Percentiles rank a stretch among this genome's conserved stretches.
Conservation (phyloP, 2,113 vertebrate genomes). For the Phyllopteryx taeniolatus region DNA sequence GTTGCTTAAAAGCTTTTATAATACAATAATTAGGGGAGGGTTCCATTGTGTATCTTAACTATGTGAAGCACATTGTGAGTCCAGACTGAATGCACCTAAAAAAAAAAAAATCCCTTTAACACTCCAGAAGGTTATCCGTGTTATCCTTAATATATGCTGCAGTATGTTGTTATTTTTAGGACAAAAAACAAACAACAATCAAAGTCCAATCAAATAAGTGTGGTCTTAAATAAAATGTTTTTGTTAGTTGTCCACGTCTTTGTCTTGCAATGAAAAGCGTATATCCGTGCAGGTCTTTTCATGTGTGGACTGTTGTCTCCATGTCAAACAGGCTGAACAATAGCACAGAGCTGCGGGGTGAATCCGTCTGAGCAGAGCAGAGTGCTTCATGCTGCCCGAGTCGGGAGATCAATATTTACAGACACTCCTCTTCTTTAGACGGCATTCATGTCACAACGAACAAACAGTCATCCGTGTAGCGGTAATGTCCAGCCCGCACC, state of each 20-base stretch:
- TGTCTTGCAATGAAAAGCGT: constrained; percentile 22
- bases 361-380: constrained; percentile 40
- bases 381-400: constrained; percentile 53
- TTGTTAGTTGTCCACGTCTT: background rate
- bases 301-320: constrained; percentile 46
- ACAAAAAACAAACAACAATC: no score
- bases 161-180: background rate
- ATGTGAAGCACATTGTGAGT: no score
- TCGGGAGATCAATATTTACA: constrained; percentile 71
- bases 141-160: background rate
- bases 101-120: no score
- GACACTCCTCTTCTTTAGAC: constrained; percentile 64
- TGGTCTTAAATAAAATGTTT: background rate
- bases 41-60: no score
- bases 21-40: no score
- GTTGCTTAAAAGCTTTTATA: no score
- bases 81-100: no score
- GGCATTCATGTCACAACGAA: constrained; percentile 64
- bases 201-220: background rate
- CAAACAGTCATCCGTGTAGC: constrained; percentile 53
- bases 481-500: constrained; percentile 55
- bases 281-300: constrained; percentile 12
- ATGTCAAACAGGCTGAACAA: constrained; percentile 50
- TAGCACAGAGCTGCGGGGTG: constrained; percentile 35
- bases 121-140: background rate